Evolutionary conservation across 1,140 invertebrate genomes (phyloP), one percentile per base, ranked within the genome.

Genomic region (Aricia agestis): DNA sequence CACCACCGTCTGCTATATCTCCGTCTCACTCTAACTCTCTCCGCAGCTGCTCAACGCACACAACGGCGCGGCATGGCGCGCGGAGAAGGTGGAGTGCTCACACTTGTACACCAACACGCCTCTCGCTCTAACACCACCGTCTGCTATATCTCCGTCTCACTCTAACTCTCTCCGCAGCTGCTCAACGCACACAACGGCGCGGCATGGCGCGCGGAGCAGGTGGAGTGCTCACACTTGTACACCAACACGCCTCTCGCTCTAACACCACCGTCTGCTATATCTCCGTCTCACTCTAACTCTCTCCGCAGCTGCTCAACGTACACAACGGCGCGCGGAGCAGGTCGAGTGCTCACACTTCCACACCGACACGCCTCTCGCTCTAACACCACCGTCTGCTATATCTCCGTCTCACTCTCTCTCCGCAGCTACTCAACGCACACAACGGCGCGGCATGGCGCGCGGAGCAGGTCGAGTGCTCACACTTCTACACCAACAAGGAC

Each of bases 401-500:
- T 32, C 32, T 6, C 32, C 6, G 32, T 32, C 32, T 32, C 32
- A 32, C 32, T 32, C 6, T 32, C 32, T 32, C 32, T 7, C 42
- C 42, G 63, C 76, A 96, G 95, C 89, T 96, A 74, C 89, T 96
- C 77, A 92, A 93, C 52, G 94, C 95, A 61, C 95, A 95, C 73
- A 93, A 92, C 74, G 97, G 97, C 3, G 95, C 94, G 67, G 95
- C 97, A 93, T 99, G 98, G 98, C 93, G 97, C 74, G 94, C 96
- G 69, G 95, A 97, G 78, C 95, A 98, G 82, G 98, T 99, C 6
- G 98, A 99, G 89, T 95, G 95, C 0, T 96, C 98, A 1, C 96
- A 97, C 75, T 99, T 99, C 92, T 98, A 98, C 89, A 97, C 96
- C 10, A 99, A 99, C 88, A 99, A 99, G 87, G 98, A 99, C 80